Percentiles rank a stretch among this genome's conserved stretches.
Evolutionary conservation across 2,888 invertebrate genomes (phyloP).

Genomic region (Odontomyia ornata): DNA sequence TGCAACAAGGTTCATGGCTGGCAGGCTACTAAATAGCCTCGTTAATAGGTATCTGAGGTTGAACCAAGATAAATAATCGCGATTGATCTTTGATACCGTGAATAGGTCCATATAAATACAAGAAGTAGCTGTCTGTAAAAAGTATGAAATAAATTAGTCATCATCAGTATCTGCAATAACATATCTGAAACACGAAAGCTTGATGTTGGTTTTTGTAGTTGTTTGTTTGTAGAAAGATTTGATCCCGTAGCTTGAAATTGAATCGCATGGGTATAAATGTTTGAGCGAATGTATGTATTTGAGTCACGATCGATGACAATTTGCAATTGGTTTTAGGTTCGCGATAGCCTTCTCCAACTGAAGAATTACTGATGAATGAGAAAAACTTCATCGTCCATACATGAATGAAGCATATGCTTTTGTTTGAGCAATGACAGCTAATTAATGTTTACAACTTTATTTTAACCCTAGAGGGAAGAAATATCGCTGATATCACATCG

Average conservation of each 20-base stretch:
- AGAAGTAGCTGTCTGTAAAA: neutral
- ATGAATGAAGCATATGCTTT: no score
- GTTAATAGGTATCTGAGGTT: neutral
- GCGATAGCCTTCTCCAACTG: neutral
- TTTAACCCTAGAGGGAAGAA: no score
- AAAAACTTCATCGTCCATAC: neutral
- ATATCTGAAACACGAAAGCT: slow-evolving; percentile 33
- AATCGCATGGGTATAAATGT: no score
- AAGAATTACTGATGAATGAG: neutral
- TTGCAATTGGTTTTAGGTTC: neutral
- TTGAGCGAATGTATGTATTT: slow-evolving; percentile 15
- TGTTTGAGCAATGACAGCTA: no score
- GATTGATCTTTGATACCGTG: neutral
- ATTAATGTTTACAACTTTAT: no score
- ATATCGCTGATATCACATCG: no score
- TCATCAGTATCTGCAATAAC: neutral
- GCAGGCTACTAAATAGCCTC: neutral
- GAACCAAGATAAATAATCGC: neutral
- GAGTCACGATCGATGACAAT: slow-evolving; percentile 33
- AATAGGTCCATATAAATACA: neutral
- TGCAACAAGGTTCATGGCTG: slow-evolving; percentile 9
- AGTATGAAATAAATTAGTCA: slow-evolving; percentile 24
- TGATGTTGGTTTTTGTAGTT: neutral
- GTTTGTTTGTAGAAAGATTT: neutral
- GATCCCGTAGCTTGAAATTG: neutral